Percentiles rank a stretch among this genome's conserved stretches.
These are phyloP conservation scores for Ganaspis brasiliensis DNA, from an alignment of 2,888 invertebrate genomes.

Conservation along the genomic window DNA sequence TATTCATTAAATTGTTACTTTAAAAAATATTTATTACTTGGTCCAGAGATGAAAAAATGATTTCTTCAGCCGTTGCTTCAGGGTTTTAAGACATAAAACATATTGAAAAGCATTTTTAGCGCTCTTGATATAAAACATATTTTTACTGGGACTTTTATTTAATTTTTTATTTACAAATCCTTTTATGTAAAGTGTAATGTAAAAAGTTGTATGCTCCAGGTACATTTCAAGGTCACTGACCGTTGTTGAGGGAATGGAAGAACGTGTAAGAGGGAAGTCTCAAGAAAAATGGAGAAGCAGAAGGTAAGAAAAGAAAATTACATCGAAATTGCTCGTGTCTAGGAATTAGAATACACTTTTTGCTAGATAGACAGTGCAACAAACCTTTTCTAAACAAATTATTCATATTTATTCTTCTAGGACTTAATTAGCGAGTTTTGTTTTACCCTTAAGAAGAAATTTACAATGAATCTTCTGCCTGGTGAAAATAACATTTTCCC, in stretches of 20 bases:
- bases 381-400: background rate
- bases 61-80: too few relatives aligned
- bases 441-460: background rate
- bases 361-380: background rate
- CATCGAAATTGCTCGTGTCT: slow-evolving; percentile 1
- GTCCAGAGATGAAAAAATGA: too few relatives aligned
- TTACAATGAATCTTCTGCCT: background rate
- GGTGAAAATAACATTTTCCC: too few relatives aligned
- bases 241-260: slow-evolving; percentile 65
- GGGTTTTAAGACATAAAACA: too few relatives aligned
- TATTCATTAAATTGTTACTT: too few relatives aligned
- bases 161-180: background rate
- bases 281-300: slow-evolving; percentile 42
- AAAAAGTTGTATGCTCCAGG: background rate
- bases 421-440: too few relatives aligned
- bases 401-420: background rate
- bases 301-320: slow-evolving; percentile 48
- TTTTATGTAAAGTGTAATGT: background rate
- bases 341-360: slow-evolving; percentile 15
- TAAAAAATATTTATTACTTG: too few relatives aligned
- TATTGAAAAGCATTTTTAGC: too few relatives aligned
- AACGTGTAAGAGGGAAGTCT: slow-evolving; percentile 55
- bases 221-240: slow-evolving; percentile 66
- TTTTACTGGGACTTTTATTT: background rate
- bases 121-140: too few relatives aligned